These are phyloP conservation scores for Girardinus metallicus DNA, from an alignment of 2,797 vertebrate species.

Conservation along the genomic window DNA sequence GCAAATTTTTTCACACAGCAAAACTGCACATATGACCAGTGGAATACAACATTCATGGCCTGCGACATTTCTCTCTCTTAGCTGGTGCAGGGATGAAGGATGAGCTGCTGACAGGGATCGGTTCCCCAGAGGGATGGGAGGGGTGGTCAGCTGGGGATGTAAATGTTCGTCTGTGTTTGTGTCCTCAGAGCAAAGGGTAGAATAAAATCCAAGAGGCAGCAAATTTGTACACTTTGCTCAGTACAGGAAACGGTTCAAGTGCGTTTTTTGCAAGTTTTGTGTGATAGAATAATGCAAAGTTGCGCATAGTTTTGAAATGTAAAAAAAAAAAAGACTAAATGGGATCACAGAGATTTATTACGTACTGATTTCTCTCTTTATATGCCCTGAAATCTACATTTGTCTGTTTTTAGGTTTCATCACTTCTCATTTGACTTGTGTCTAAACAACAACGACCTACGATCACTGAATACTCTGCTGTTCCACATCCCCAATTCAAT, in stretches of 20 bases:
- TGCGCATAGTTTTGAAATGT: neutral
- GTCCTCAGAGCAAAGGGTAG: neutral
- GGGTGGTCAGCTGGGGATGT: conserved; percentile 9
- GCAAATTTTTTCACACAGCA: neutral
- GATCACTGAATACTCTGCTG: neutral
- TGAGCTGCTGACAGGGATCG: conserved; percentile 37
- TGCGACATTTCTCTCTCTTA: neutral
- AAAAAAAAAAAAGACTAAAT: neutral
- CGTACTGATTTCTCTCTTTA: no score
- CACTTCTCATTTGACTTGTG: neutral
- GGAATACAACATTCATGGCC: neutral
- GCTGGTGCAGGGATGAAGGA: conserved; percentile 11
- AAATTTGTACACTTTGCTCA: neutral
- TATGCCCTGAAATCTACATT: neutral
- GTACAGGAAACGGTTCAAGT: neutral
- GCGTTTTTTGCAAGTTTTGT: neutral
- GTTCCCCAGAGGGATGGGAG: conserved; percentile 37
- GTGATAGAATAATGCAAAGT: neutral
- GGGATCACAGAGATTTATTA: neutral
- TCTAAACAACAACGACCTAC: neutral
- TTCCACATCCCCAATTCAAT: neutral
- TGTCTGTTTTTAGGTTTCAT: neutral
- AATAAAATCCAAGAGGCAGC: neutral
- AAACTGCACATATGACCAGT: neutral
- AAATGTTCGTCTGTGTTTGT: conserved; percentile 14